These are phyloP conservation scores for Drosophila antonietae DNA, from an alignment of 2,888 invertebrate genomes.

Conservation along the genomic window DNA sequence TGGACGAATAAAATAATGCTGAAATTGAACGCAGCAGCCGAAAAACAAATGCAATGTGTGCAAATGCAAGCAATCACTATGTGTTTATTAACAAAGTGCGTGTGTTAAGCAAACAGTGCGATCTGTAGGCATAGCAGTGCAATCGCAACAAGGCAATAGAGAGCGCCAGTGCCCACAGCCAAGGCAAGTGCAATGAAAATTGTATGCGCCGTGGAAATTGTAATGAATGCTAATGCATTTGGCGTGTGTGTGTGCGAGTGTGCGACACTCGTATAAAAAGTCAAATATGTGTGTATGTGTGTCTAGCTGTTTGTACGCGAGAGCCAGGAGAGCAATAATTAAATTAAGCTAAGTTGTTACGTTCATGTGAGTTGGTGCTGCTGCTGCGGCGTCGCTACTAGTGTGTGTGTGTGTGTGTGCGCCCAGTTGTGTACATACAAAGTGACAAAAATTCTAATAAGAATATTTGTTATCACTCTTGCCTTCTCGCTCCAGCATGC, in stretches of 20 bases:
- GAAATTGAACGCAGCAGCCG: conserved; percentile 63
- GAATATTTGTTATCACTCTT: conserved; percentile 65
- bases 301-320: conserved; percentile 60
- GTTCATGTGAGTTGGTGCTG: conserved; percentile 45
- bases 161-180: conserved; percentile 26
- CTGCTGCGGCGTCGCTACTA: conserved; percentile 41
- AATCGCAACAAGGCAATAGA: conserved; percentile 47
- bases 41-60: conserved; percentile 75
- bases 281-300: conserved; percentile 34
- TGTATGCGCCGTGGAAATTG: conserved; percentile 64
- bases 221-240: conserved; percentile 73
- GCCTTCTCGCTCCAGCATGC: conserved; percentile 2
- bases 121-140: conserved; percentile 58
- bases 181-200: conserved; percentile 67
- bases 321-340: conserved; percentile 73
- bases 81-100: conserved; percentile 65
- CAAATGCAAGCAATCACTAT: conserved; percentile 74
- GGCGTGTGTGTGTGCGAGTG: conserved; percentile 25
- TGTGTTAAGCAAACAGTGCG: conserved; percentile 60
- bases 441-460: conserved; percentile 72
- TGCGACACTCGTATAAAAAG: conserved; percentile 30
- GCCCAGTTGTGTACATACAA: conserved; percentile 70
- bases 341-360: conserved; percentile 75
- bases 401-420: conserved; percentile 31
- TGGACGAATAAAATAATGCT: conserved; percentile 60